These are phyloP conservation scores for Apogon hyalosoma DNA, from an alignment of 2,797 vertebrate genomes.

Conservation along the genomic window DNA sequence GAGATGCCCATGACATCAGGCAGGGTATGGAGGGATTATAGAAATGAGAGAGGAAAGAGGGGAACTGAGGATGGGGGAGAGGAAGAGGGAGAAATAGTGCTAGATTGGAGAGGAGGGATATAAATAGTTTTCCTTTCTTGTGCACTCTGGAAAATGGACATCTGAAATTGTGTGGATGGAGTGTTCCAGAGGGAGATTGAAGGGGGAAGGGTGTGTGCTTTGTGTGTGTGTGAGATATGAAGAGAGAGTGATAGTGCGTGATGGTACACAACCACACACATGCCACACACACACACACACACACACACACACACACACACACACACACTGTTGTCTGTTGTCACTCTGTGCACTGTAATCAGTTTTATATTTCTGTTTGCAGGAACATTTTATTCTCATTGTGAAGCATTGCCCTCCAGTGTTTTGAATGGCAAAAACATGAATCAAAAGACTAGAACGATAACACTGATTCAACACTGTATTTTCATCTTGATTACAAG, in stretches of 20 bases:
- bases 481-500: slow-evolving; percentile 51
- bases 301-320: neutral
- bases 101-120: slow-evolving; percentile 63
- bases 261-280: slow-evolving; percentile 1
- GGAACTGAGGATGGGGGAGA: slow-evolving; percentile 38
- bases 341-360: slow-evolving; percentile 44
- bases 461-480: slow-evolving; percentile 43
- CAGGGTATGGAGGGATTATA: slow-evolving; percentile 65
- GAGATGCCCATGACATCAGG: slow-evolving; percentile 56
- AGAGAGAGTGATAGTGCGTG: slow-evolving; percentile 20
- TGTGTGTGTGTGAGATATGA: slow-evolving; percentile 34
- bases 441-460: slow-evolving; percentile 43
- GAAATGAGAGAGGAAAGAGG: slow-evolving; percentile 39
- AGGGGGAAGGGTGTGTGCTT: slow-evolving; percentile 39
- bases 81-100: slow-evolving; percentile 58
- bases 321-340: slow-evolving; percentile 28
- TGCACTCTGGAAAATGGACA: slow-evolving; percentile 77
- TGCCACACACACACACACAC: neutral
- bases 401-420: slow-evolving; percentile 17
- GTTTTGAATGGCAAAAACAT: slow-evolving; percentile 34
- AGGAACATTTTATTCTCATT: slow-evolving; percentile 24
- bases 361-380: slow-evolving; percentile 49
- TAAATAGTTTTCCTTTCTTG: slow-evolving; percentile 78
- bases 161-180: slow-evolving; percentile 71
- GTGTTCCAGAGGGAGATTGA: slow-evolving; percentile 54